Conservation (phyloP, 2,113 vertebrate genomes). For the Notiomystis cincta region DNA sequence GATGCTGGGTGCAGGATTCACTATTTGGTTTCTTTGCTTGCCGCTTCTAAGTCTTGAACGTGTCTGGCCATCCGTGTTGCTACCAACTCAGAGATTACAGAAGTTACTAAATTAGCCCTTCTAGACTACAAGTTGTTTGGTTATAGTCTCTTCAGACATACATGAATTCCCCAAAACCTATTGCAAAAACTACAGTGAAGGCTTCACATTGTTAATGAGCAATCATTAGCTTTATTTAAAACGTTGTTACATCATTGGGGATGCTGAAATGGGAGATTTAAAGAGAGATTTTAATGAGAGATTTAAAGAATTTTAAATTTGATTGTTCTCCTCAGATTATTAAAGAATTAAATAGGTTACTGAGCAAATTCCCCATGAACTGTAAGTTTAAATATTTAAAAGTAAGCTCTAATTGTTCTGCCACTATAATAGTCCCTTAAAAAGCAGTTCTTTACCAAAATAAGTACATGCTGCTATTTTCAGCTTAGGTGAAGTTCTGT, state of each 20-base stretch:
- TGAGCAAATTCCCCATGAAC: background rate
- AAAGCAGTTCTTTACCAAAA: background rate
- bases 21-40: background rate
- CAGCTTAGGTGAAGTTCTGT: background rate
- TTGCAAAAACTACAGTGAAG: background rate
- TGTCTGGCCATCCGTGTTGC: background rate
- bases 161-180: background rate
- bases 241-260: background rate
- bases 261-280: background rate
- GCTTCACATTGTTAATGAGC: background rate
- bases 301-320: background rate
- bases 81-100: background rate
- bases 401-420: slow-evolving; percentile 9
- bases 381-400: background rate
- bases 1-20: background rate
- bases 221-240: background rate
- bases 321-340: background rate
- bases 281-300: background rate
- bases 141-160: background rate
- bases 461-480: background rate
- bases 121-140: background rate
- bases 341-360: background rate
- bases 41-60: background rate
- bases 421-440: background rate
- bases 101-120: background rate